These are phyloP conservation scores for Trichomalopsis sarcophagae DNA, from an alignment of 1,140 invertebrate species.

Conservation along the genomic window DNA sequence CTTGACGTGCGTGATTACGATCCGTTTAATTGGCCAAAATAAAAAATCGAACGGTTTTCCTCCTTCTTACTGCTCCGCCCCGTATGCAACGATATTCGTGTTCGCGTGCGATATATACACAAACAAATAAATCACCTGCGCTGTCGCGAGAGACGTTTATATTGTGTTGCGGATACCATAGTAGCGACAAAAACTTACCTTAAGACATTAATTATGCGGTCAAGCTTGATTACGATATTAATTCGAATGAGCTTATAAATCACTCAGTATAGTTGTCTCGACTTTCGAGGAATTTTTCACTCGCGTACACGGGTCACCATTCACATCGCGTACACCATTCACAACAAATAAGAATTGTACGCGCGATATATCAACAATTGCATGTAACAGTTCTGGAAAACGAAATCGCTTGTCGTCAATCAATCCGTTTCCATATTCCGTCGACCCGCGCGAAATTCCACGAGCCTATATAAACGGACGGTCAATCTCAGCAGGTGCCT, in stretches of 20 bases:
- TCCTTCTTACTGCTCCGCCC: neutral
- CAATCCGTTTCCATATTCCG: too few species aligned
- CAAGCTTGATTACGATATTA: conserved; percentile 6
- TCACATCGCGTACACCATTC: too few species aligned
- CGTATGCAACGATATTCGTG: neutral
- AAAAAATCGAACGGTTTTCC: neutral
- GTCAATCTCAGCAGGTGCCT: neutral
- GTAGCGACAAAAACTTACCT: neutral
- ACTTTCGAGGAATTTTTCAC: too few species aligned
- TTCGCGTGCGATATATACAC: too few species aligned
- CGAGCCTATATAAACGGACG: too few species aligned
- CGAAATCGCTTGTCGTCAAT: too few species aligned
- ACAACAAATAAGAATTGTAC: too few species aligned
- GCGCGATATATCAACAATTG: too few species aligned
- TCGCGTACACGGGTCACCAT: too few species aligned
- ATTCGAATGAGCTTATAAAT: neutral
- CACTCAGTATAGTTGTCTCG: too few species aligned
- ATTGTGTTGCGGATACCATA: neutral
- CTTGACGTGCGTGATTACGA: neutral
- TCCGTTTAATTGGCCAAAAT: neutral
- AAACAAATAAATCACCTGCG: neutral
- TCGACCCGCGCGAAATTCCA: too few species aligned
- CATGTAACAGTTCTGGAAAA: too few species aligned
- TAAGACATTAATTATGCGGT: neutral
- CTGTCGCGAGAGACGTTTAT: neutral